Evolutionary conservation across 2,888 invertebrate genomes (phyloP).

Genomic region (Digitonthophagus gazella): DNA sequence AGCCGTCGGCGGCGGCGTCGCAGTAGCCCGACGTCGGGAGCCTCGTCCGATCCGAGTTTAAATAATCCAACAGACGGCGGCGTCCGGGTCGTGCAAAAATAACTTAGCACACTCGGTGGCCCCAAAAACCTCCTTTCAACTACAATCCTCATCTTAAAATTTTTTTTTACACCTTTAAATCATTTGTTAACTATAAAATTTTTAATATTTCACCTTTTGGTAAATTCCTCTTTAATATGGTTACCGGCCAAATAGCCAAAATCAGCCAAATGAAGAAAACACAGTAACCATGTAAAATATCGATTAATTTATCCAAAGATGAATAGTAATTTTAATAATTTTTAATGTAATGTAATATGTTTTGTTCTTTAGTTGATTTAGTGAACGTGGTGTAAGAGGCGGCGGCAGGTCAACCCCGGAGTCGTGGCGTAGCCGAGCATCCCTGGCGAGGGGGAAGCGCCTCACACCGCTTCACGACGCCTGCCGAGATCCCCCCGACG

Average conservation of each 20-base stretch:
- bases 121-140: no score
- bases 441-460: constrained; percentile 25
- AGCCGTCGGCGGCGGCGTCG: neutral
- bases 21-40: neutral
- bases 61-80: neutral
- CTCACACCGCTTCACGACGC: constrained; percentile 16
- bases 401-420: constrained; percentile 51
- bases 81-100: neutral
- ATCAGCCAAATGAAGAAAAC: no score
- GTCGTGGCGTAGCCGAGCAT: constrained; percentile 45
- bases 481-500: neutral
- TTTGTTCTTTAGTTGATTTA: constrained; percentile 21
- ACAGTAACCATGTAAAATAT: no score
- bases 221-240: no score
- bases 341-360: no score
- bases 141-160: neutral
- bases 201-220: no score
- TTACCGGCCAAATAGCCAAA: no score
- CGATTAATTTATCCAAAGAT: no score
- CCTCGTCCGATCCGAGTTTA: neutral
- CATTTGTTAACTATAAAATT: no score
- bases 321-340: no score
- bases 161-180: no score
- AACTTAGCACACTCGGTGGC: neutral
- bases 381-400: constrained; percentile 43